A percentile compares a stretch with the other conserved stretches of the same genome.
Evolutionary conservation across 2,888 invertebrate species (phyloP).

Genomic region (Stenoptilia bipunctidactyla): DNA sequence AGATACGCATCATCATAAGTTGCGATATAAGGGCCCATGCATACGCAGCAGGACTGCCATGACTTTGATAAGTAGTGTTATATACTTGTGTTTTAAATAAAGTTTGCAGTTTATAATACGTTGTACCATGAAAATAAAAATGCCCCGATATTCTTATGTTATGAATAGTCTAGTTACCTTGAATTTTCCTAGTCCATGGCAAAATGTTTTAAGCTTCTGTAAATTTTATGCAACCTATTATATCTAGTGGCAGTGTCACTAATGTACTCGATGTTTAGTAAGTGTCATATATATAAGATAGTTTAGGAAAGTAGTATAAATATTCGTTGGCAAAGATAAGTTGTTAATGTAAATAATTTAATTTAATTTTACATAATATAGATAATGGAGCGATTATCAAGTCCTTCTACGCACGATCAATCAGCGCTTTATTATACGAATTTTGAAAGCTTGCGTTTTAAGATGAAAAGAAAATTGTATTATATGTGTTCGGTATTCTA

Average conservation of each 20-base stretch:
- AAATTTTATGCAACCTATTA: constrained; percentile 30
- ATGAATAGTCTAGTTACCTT: constrained; percentile 43
- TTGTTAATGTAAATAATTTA: not conserved
- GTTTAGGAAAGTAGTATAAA: not conserved
- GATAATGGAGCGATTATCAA: constrained; percentile 5
- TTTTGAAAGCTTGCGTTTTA: not conserved
- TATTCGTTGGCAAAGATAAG: not conserved
- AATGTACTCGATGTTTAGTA: constrained; percentile 4
- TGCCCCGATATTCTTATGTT: constrained; percentile 8
- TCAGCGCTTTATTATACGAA: too few relatives aligned
- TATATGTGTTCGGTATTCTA: too few relatives aligned
- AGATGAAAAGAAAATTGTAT: too few relatives aligned
- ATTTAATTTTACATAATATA: constrained; percentile 9
- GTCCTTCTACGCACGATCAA: not conserved
- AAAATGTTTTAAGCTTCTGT: constrained; percentile 40
- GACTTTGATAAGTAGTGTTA: too few relatives aligned
- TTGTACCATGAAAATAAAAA: not conserved
- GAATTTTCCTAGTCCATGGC: constrained; percentile 54
- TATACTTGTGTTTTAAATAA: too few relatives aligned
- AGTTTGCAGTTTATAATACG: too few relatives aligned
- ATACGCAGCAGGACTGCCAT: too few relatives aligned
- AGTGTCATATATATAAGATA: not conserved
- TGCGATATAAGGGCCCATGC: too few relatives aligned
- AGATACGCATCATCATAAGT: too few relatives aligned
- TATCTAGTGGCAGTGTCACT: constrained; percentile 10